Evolutionary conservation across 2,888 invertebrate genomes (phyloP), one percentile per base, ranked within the genome.

Genomic region (Eumacrocentrus americanus): DNA sequence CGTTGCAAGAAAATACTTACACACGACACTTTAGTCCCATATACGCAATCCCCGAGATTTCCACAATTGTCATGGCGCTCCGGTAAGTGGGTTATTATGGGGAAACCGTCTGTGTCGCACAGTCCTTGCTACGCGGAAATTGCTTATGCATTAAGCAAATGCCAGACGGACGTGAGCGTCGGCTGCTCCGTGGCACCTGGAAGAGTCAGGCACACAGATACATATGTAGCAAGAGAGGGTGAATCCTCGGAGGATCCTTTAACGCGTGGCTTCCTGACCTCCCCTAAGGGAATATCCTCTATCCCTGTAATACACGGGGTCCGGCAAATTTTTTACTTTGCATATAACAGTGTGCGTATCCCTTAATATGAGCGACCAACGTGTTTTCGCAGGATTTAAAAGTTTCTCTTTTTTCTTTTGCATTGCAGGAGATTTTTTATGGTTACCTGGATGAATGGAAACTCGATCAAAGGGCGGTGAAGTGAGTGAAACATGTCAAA

Each of bases 81-180:
- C 61, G 58, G 70, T 74, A 76, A 75, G 74, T 73, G 73, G 73
- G 71, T 76, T 73, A 73, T 76, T 75, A 76, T 73, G 73, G 73
- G 42, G 72, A 72, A 71, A 72, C 72, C 72, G 72, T 74, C 72
- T 74, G 71, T 67, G 67, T 66, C 65, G 67, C 37, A 34, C 20
- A 40, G 40, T 22, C 68, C 67, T 71, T 71, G 69, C 50, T 22
- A 71, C 66, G 67, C 73, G 76, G 73, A 76, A 76, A 77, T 76
- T 76, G 75, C 76, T 76, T 73, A 74, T 77, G 74, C 74, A 75
- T 75, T 76, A 73, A 73, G 73, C 73, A 75, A 75, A 77, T 75
- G 74, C 68, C 69, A 69, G 69, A 67, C 69, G 70, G 71, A 72
- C 69, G 70, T 73, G 60, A 60, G 47, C 40, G 38, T 40, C 20